Base-by-base conservation (phyloP, 2,888 invertebrate species). In the Drosophila mercatorum region DNA sequence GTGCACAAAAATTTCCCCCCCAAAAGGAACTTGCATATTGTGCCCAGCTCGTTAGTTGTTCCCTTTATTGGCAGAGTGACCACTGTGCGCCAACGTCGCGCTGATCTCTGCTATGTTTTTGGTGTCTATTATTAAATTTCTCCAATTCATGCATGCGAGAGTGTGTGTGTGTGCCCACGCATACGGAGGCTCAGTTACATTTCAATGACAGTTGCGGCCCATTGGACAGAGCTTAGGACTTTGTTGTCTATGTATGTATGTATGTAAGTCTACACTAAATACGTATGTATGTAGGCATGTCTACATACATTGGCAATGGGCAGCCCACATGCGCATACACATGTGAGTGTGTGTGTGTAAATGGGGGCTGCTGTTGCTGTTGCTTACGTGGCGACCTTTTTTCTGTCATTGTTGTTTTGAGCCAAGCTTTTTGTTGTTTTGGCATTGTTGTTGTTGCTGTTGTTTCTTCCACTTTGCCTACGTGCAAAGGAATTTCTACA, bases 401-500 rank as follows among this genome's bases (percentile, higher is more conserved):
- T 47, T 47, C 7, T 31, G 31, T 57, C 40, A 44, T 57, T 59
- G 36, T 49, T 47, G 36, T 66, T 72, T 78, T 40, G 57, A 88
- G 88, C 68, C 72, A 59, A 85, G 86, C 83, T 83, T 85, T 84
- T 78, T 56, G 22, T 22, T 22, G 22, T 11, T 61, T 44, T 52
- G 22, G 51, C n/a, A 36, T 61, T 38, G 56, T 26, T 53, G 57
- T 74, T 44, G 41, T 61, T 38, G 56, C 17, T 53, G 57, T 74
- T 44, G 41, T 49, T 59, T n/a, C 41, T 60, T 31, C 49, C 49
- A 31, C 59, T 66, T 51, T 81, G 83, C 86, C 88, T 88, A 83
- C 88, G 88, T 83, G 89, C 83, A 75, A 87, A 84, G 89, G 84
- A 89, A 84, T 83, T 84, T 75, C 66, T 87, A 84, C 87, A 89